Evolutionary conservation across 2,888 invertebrate genomes (phyloP), one percentile per base, ranked within the genome.

Genomic region (Heliconius sara): DNA sequence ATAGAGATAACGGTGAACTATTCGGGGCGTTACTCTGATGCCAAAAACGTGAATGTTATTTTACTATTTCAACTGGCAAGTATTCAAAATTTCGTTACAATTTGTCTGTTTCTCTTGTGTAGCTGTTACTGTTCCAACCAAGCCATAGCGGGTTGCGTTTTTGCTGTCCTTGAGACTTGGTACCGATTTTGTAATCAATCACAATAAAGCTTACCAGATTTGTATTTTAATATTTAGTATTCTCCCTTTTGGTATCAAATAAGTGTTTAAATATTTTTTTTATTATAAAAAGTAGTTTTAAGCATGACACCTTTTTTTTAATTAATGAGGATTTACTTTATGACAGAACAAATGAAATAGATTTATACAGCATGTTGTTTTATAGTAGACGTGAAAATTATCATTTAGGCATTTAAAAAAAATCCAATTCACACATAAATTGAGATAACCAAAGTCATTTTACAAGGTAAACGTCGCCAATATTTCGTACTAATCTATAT

Each of bases 11-110:
- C 81, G 52, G 76, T 27, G 73, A 82, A 82, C 78, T 82, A 81
- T 84, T 82, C 79, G 80, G 81, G 79, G 81, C 82, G 82, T 77
- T 70, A 80, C 79, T 78, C 83, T 72, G 79, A 80, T 85, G 86
- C 86, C 85, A 86, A 87, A 73, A 84, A 84, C 83, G 79, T 78
- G 83, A 83, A 79, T 81, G 83, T 81, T 83, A 84, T 84, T 85
- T 84, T 78, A 83, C 80, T 78, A 81, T 79, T 82, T 83, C 82
- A 81, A 84, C 83, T 86, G 86, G 86, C 86, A 84, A 78, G 77
- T 78, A 82, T 85, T 86, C 86, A 86, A 86, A 82, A 84, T 78
- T 79, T 76, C 78, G 79, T 79, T 82, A 81, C 76, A 83, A 82
- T 83, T 81, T 79, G 60, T 79, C 78, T 70, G 60, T 66, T 81